These are phyloP conservation scores for Noctua comes DNA, from an alignment of 2,888 invertebrate genomes.

Conservation along the genomic window DNA sequence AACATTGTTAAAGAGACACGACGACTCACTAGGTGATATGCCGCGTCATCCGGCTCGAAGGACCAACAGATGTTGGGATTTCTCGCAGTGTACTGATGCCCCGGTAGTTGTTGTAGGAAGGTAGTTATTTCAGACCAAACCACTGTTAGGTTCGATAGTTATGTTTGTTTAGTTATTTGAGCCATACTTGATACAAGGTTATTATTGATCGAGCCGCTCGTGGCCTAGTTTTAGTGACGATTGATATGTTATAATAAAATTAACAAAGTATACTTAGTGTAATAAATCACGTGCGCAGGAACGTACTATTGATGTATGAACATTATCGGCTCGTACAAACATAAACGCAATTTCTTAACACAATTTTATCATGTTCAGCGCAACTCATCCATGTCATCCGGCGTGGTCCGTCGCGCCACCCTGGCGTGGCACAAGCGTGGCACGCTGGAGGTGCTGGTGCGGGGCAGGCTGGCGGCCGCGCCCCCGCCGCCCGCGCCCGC, in stretches of 20 bases:
- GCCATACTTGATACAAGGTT: not conserved
- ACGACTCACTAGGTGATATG: not conserved
- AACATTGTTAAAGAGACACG: too few species aligned
- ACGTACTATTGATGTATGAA: not conserved
- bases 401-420: slow-evolving; percentile 96
- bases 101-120: not conserved
- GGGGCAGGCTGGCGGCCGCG: slow-evolving; percentile 95
- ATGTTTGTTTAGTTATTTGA: not conserved
- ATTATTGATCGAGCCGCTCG: not conserved
- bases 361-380: slow-evolving; percentile 86
- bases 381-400: slow-evolving; percentile 96
- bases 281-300: not conserved
- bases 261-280: not conserved
- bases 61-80: not conserved
- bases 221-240: not conserved
- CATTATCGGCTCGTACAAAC: too few species aligned
- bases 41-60: not conserved
- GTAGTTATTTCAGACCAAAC: not conserved
- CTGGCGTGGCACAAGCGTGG: slow-evolving; percentile 96
- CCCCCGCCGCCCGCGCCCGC: slow-evolving; percentile 91
- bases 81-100: not conserved
- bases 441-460: slow-evolving; percentile 96
- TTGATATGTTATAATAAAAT: not conserved
- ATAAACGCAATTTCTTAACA: not conserved
- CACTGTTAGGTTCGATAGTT: not conserved